These are phyloP conservation scores for Callospermophilus lateralis DNA, from an alignment of 2,113 vertebrate species.

Conservation along the genomic window DNA sequence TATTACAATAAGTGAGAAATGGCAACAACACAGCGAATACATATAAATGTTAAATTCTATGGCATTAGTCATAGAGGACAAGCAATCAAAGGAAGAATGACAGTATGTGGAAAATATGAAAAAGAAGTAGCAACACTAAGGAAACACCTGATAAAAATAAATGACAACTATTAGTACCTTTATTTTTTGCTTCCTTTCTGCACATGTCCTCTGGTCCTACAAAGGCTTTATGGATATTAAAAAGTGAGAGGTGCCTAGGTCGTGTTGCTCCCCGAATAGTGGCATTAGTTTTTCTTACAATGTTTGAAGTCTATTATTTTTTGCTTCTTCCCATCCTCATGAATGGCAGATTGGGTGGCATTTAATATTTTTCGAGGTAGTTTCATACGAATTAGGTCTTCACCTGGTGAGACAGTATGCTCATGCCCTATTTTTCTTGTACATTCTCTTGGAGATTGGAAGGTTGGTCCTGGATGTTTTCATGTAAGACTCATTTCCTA, in stretches of 20 bases:
- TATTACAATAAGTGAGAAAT: slow-evolving; percentile 26
- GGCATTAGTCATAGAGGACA: background rate
- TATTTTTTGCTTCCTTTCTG: background rate
- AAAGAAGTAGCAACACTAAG: background rate
- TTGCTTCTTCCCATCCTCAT: slow-evolving; percentile 41
- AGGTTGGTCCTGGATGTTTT: slow-evolving; percentile 23
- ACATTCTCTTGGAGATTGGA: slow-evolving; percentile 19
- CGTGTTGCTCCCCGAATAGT: background rate
- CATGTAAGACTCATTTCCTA: background rate
- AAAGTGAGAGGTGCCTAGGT: background rate
- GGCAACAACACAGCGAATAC: background rate
- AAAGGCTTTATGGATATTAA: background rate
- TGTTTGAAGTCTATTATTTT: background rate
- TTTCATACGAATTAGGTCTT: background rate
- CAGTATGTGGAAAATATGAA: background rate
- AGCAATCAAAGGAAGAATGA: slow-evolving; percentile 1
- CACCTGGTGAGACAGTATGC: background rate
- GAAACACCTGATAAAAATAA: background rate
- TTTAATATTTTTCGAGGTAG: slow-evolving; percentile 3
- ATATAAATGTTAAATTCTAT: background rate
- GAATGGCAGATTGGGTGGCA: background rate
- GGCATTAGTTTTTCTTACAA: slow-evolving; percentile 28
- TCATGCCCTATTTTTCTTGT: background rate
- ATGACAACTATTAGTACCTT: background rate
- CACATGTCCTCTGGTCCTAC: background rate